phyloP scores from a whole-genome alignment of 1,140 invertebrate species.

The Eumaeus atala region DNA sequence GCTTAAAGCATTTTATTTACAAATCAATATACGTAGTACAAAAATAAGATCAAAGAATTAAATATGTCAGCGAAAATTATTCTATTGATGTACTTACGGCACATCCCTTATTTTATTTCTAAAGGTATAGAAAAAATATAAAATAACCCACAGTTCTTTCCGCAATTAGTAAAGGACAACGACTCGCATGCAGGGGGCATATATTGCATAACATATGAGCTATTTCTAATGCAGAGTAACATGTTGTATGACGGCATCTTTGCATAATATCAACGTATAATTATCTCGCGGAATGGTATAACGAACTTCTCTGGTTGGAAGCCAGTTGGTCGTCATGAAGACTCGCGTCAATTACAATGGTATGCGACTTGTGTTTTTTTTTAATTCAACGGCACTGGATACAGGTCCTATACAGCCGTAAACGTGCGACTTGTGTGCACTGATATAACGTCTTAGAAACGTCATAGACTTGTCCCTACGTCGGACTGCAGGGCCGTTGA shows the following conservation, averaged over 20 bases:
- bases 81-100: no score
- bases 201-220: slow-evolving; percentile 16
- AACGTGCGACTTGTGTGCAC: slow-evolving; percentile 15
- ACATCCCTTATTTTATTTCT: no score
- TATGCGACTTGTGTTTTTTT: slow-evolving; percentile 13
- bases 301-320: slow-evolving; percentile 2
- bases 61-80: no score
- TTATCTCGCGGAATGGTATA: slow-evolving; percentile 4
- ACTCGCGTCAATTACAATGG: slow-evolving; percentile 35
- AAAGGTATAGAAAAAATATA: background rate
- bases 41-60: no score
- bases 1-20: no score
- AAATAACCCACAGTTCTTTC: background rate
- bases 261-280: slow-evolving; percentile 11
- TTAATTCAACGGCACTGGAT: no score
- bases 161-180: slow-evolving; percentile 1
- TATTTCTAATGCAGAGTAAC: slow-evolving; percentile 14
- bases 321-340: slow-evolving; percentile 20
- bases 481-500: slow-evolving; percentile 50
- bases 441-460: slow-evolving; percentile 44
- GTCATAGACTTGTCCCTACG: slow-evolving; percentile 34
- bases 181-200: slow-evolving; percentile 1
- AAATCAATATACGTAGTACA: no score
- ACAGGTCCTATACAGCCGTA: background rate
- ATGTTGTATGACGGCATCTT: slow-evolving; percentile 9